phyloP scores from a whole-genome alignment of 1,140 invertebrate species.

The Drosophila kepulauana region DNA sequence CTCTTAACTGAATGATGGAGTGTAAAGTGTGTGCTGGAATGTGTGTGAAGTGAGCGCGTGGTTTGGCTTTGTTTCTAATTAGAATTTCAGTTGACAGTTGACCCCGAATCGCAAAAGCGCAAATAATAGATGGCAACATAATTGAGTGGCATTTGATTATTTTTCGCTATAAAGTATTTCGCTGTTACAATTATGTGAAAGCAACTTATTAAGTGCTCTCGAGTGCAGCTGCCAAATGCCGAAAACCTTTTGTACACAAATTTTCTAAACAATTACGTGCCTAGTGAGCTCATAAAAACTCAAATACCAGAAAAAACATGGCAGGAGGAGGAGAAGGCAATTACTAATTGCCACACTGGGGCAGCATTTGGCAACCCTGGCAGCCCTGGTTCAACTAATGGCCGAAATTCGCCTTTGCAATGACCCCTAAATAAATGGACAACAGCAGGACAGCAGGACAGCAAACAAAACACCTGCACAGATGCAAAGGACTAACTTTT shows the following conservation, averaged over 20 bases:
- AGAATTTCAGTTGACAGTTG: constrained; percentile 33
- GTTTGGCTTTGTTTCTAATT: constrained; percentile 45
- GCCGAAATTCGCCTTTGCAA: constrained; percentile 51
- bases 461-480: constrained; percentile 42
- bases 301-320: constrained; percentile 38
- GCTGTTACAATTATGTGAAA: background rate
- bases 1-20: constrained; percentile 2
- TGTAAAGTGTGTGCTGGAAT: background rate
- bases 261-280: constrained; percentile 60
- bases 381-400: constrained; percentile 46
- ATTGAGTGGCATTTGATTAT: constrained; percentile 1
- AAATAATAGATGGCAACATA: background rate
- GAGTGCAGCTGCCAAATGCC: constrained; percentile 2
- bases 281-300: constrained; percentile 55
- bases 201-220: constrained; percentile 15
- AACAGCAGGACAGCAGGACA: constrained; percentile 25
- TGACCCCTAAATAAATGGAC: constrained; percentile 59
- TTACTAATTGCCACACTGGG: constrained; percentile 55
- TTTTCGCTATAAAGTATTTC: background rate
- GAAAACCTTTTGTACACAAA: constrained; percentile 13
- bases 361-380: constrained; percentile 11
- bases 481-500: constrained; percentile 57
- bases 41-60: background rate
- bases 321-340: constrained; percentile 17
- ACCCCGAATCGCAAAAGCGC: constrained; percentile 28